Evolutionary conservation across 2,797 vertebrate species (phyloP).

Genomic region (Oryzias dopingdopingensis): DNA sequence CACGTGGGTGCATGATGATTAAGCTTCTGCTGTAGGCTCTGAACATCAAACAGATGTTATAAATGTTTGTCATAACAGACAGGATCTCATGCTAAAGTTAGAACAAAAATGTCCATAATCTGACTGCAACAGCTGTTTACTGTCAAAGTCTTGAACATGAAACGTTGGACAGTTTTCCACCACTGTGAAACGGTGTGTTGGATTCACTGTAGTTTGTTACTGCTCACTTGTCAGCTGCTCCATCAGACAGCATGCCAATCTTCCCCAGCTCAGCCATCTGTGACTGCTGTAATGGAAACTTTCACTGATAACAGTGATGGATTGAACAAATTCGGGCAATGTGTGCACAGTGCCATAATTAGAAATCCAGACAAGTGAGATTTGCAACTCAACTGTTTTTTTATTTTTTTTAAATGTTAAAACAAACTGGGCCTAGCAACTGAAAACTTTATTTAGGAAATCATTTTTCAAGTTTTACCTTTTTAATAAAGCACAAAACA

Average conservation of each 20-base stretch:
- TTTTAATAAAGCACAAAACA: not conserved
- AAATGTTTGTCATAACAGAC: too few relatives aligned
- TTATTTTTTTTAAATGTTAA: constrained; percentile 6
- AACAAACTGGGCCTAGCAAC: constrained; percentile 10
- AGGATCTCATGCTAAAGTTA: constrained; percentile 3
- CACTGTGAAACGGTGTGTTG: constrained; percentile 32
- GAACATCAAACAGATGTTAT: too few relatives aligned
- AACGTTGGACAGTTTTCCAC: not conserved
- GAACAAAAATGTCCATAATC: constrained; percentile 4
- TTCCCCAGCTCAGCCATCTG: constrained; percentile 58
- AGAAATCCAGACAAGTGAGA: constrained; percentile 41
- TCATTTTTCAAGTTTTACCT: constrained; percentile 4
- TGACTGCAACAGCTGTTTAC: constrained; percentile 2
- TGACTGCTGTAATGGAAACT: constrained; percentile 62
- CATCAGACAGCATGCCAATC: constrained; percentile 21
- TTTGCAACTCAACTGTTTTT: constrained; percentile 15
- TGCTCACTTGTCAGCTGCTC: constrained; percentile 36
- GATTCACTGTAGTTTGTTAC: constrained; percentile 30
- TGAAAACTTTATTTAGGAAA: constrained; percentile 13
- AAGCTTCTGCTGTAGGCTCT: too few relatives aligned
- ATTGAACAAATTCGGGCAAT: constrained; percentile 42
- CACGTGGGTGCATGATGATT: too few relatives aligned
- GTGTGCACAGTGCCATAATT: constrained; percentile 30
- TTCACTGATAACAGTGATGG: constrained; percentile 52
- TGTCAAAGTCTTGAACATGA: not conserved